Conservation (phyloP, 2,113 vertebrate genomes). For the Lepus europaeus region DNA sequence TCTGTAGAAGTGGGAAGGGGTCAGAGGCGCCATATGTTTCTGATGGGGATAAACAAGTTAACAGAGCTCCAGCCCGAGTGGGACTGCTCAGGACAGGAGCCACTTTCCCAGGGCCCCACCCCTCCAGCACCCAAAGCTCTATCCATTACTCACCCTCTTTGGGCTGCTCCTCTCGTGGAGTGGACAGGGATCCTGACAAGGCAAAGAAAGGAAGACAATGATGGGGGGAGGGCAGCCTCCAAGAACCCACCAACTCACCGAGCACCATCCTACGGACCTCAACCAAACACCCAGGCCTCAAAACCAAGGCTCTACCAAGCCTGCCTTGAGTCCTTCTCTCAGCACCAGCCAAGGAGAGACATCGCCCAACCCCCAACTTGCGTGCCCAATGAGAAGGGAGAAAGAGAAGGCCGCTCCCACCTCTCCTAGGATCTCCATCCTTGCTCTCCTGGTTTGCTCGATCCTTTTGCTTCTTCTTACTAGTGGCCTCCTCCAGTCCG, state of each 20-base stretch:
- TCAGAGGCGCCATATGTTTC: not conserved
- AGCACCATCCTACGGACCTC: not conserved
- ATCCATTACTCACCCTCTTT: slow-evolving; percentile 78
- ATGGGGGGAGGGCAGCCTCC: not conserved
- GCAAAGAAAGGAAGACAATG: not conserved
- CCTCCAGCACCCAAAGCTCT: not conserved
- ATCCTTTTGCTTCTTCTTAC: slow-evolving; percentile 98
- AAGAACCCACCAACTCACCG: not conserved
- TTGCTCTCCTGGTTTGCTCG: slow-evolving; percentile 96
- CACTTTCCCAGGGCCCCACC: not conserved
- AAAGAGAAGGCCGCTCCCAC: slow-evolving; percentile 76
- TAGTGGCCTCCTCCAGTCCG: slow-evolving; percentile 90
- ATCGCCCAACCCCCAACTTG: not conserved
- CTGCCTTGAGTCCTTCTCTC: not conserved
- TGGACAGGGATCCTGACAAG: slow-evolving; percentile 58
- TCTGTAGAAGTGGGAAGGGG: slow-evolving; percentile 86
- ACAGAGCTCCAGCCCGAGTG: not conserved
- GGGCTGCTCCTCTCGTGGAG: slow-evolving; percentile 70
- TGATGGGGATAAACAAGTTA: accelerated
- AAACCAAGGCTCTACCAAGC: not conserved
- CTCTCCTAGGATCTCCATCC: slow-evolving; percentile 93
- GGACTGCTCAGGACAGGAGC: accelerated
- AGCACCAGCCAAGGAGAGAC: not conserved
- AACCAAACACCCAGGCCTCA: not conserved
- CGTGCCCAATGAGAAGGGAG: not conserved